Percentiles rank a stretch among this genome's conserved stretches.
Conservation (phyloP, 1,140 invertebrate genomes). For the Hyles euphorbiae region DNA sequence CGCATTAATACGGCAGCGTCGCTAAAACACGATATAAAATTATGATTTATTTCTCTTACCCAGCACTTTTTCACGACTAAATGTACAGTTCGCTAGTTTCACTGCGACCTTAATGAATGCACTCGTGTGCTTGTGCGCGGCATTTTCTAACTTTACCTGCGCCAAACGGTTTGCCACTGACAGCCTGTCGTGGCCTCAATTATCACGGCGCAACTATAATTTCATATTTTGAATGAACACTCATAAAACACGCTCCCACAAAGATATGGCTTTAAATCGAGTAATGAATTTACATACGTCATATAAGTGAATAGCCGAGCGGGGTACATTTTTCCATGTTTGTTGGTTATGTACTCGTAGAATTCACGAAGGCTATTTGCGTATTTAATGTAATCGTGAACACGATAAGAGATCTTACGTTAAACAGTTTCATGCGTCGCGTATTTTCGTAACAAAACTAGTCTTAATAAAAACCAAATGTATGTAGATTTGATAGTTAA, state of each 20-base stretch:
- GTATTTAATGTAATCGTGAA: too few relatives aligned
- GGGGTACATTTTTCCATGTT: too few relatives aligned
- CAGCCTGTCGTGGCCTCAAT: slow-evolving; percentile 19
- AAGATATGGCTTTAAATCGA: not conserved
- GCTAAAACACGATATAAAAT: slow-evolving; percentile 22
- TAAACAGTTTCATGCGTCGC: too few relatives aligned
- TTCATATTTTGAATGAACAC: not conserved
- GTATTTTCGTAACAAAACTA: too few relatives aligned
- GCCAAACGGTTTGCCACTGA: slow-evolving; percentile 40
- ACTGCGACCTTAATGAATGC: slow-evolving; percentile 45
- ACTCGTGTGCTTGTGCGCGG: slow-evolving; percentile 30
- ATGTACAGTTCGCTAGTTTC: slow-evolving; percentile 31
- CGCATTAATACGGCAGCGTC: not conserved
- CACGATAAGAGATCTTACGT: too few relatives aligned
- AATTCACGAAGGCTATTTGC: too few relatives aligned
- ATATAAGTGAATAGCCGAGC: too few relatives aligned
- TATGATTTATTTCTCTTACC: slow-evolving; percentile 26
- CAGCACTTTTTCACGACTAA: slow-evolving; percentile 25
- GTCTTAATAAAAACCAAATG: too few relatives aligned
- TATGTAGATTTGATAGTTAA: too few relatives aligned
- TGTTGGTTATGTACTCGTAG: too few relatives aligned
- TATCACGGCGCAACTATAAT: not conserved
- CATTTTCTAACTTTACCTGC: slow-evolving; percentile 25
- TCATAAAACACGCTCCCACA: not conserved
- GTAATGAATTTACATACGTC: not conserved